Percentiles rank a stretch among this genome's conserved stretches.
These are phyloP conservation scores for Trypoxylon attenuatum DNA, from an alignment of 2,888 invertebrate species.

Conservation along the genomic window DNA sequence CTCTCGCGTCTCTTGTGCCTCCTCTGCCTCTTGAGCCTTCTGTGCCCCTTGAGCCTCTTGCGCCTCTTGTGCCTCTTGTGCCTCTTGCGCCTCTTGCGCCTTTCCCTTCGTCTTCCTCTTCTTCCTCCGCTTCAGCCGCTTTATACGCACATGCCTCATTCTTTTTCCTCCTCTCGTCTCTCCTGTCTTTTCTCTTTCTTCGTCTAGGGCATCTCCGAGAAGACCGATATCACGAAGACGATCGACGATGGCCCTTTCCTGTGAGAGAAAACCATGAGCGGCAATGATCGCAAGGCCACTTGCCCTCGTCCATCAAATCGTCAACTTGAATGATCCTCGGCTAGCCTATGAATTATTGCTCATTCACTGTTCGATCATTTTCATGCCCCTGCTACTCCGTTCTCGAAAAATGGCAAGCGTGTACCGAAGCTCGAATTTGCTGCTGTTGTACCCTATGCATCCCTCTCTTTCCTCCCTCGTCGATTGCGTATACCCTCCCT, in stretches of 20 bases:
- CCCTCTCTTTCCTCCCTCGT: background rate
- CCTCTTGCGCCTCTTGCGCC: too few relatives aligned
- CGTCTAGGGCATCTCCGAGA: conserved; percentile 39
- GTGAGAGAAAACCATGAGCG: conserved; percentile 20
- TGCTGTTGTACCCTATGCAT: background rate
- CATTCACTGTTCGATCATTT: conserved; percentile 7
- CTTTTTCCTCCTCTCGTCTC: conserved; percentile 36
- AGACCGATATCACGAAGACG: conserved; percentile 40
- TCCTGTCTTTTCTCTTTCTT: conserved; percentile 33
- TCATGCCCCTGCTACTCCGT: background rate
- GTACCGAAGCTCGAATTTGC: conserved; percentile 1
- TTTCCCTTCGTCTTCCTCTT: too few relatives aligned
- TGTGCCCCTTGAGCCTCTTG: too few relatives aligned
- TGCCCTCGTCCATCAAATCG: conserved; percentile 10
- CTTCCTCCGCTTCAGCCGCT: conserved; percentile 10
- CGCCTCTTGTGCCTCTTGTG: conserved; percentile 34
- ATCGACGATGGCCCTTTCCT: conserved; percentile 37
- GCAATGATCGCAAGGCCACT: conserved; percentile 3
- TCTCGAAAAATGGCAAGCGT: background rate
- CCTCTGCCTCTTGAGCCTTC: conserved; percentile 17
- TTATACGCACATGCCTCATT: conserved; percentile 41
- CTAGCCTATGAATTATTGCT: conserved; percentile 5
- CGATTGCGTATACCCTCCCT: too few relatives aligned
- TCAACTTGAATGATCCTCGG: background rate
- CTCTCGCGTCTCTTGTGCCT: conserved; percentile 19